Evolutionary conservation across 2,113 vertebrate species (phyloP), one percentile per base, ranked within the genome.

Genomic region (Carassius auratus): DNA sequence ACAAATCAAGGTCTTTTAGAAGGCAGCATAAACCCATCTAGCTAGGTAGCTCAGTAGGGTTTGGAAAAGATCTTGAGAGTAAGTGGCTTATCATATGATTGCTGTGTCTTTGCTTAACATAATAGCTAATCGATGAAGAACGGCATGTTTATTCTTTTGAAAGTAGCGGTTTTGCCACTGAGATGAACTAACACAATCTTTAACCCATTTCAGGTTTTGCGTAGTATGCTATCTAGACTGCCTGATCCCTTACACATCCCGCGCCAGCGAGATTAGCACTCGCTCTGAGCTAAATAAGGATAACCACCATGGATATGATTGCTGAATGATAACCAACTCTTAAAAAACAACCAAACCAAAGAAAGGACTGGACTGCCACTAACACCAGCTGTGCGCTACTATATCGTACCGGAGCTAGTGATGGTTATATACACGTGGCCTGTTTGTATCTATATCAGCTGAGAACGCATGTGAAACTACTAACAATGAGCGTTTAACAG

Each of bases 181-280:
- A 93, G 95, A 90, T 91, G 61, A 71, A 96, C 97, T 97, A 95
- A 97, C 96, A 95, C 94, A 93, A 92, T 97, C 94, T 99, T 96
- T 98, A 95, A 97, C 96, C 97, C 96, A 92, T 99, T 99, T 94
- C 97, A 99, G 98, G 98, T 98, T 95, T 95, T 95, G 96, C 97
- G 96, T 99, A 99, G 96, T 97, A 97, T 91, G 95, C 96, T 94
- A 95, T 96, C 94, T 98, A 97, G 96, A 96, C 96, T 96, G 90
- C 93, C 97, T 96, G 95, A 95, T 96, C 96, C 96, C 94, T 96
- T 99, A 74, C 75, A 71, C 59, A 95, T 94, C 96, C 97, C 94
- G 96, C 97, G 96, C 97, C 96, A 98, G 96, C 97, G 96, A 97
- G 97, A 95, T 98, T 97, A 97, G 96, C 95, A 96, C 94, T 95